Evolutionary conservation across 2,113 vertebrate genomes (phyloP).

Genomic region (Triplophysa rosa): DNA sequence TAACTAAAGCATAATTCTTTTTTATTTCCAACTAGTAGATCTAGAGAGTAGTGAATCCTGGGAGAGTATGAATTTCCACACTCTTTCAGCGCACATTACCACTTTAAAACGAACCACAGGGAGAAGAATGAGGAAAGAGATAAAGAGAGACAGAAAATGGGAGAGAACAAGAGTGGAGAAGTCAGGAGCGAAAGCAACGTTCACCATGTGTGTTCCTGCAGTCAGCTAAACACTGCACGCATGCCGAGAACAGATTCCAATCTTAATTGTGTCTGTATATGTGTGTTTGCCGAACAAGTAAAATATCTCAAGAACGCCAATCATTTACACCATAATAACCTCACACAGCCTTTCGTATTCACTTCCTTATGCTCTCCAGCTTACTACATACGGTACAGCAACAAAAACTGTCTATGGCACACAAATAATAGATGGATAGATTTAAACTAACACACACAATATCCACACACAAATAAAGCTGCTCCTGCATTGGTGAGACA

Average conservation of each 20-base stretch:
- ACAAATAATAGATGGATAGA: background rate
- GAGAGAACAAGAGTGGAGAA: background rate
- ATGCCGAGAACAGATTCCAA: constrained; percentile 27
- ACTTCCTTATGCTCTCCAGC: background rate
- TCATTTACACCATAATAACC: background rate
- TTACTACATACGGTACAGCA: background rate
- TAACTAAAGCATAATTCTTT: constrained; percentile 18
- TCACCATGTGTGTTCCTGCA: constrained; percentile 16
- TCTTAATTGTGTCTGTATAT: background rate
- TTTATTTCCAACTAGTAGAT: constrained; percentile 11
- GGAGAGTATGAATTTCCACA: constrained; percentile 27
- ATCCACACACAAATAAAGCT: constrained; percentile 5
- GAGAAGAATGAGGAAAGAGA: background rate
- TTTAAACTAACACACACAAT: constrained; percentile 1
- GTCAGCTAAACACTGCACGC: constrained; percentile 31
- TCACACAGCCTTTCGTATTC: background rate
- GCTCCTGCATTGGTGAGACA: constrained; percentile 21
- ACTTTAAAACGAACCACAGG: constrained; percentile 30
- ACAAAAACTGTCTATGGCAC: constrained; percentile 17
- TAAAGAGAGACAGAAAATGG: background rate
- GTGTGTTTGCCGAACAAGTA: background rate
- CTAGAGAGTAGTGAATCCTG: constrained; percentile 14
- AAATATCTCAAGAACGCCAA: background rate
- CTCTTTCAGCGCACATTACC: constrained; percentile 23
- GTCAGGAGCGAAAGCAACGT: background rate